Conservation (phyloP, 2,797 vertebrate genomes). For the Coracias cyanogaster region DNA sequence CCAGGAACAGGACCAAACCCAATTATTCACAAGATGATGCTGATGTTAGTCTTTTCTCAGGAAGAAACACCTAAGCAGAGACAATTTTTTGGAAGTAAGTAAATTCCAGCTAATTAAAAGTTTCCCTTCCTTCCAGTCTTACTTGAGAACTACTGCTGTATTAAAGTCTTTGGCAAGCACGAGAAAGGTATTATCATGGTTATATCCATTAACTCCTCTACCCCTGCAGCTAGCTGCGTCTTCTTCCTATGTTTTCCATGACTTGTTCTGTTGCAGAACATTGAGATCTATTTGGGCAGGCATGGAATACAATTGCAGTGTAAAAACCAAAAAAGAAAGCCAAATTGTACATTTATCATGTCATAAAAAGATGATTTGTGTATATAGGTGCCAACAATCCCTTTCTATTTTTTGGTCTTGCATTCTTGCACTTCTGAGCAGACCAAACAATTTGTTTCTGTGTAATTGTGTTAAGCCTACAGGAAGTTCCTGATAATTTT, state of each 20-base stretch:
- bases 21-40: conserved; percentile 31
- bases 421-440: conserved; percentile 21
- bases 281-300: background rate
- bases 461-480: conserved; percentile 41
- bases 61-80: background rate
- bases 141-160: background rate
- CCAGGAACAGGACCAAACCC: background rate
- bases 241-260: background rate
- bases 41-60: conserved; percentile 38
- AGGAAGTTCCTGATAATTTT: conserved; percentile 55
- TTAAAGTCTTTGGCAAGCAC: background rate
- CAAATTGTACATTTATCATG: background rate
- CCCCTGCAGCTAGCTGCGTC: background rate
- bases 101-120: conserved; percentile 41
- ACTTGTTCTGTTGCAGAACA: background rate
- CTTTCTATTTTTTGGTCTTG: background rate
- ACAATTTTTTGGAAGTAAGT: background rate
- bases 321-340: background rate
- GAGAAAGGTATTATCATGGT: background rate
- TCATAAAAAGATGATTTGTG: background rate
- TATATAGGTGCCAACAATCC: background rate
- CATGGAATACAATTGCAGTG: background rate
- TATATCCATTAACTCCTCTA: background rate
- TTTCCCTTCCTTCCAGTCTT: background rate
- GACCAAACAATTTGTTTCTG: conserved; percentile 33